Evolutionary conservation across 2,113 vertebrate species (phyloP).

Genomic region (Odobenus rosmarus): DNA sequence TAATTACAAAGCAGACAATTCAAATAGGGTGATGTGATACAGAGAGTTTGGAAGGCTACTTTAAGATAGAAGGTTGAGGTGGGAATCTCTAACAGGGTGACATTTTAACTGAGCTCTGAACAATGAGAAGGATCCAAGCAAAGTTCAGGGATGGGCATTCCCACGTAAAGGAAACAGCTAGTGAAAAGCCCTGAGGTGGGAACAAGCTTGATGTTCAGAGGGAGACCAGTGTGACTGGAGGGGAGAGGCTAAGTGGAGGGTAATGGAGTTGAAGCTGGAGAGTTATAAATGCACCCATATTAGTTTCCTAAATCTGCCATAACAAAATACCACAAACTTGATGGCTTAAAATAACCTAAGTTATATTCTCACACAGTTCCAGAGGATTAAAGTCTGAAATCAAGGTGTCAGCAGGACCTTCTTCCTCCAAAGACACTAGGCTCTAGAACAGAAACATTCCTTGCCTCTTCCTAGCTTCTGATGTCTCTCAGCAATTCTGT

Average conservation of each 20-base stretch:
- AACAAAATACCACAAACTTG: not conserved
- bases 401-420: not conserved
- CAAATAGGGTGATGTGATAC: not conserved
- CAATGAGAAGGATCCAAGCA: not conserved
- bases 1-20: slow-evolving; percentile 9
- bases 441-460: not conserved
- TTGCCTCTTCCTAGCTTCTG: not conserved
- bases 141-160: not conserved
- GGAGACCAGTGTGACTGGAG: not conserved
- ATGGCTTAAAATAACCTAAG: not conserved
- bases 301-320: not conserved
- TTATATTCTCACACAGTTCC: not conserved
- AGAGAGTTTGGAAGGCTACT: not conserved
- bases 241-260: not conserved
- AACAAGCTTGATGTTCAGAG: not conserved
- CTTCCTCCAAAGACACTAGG: not conserved
- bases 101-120: not conserved
- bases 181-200: not conserved
- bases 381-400: not conserved
- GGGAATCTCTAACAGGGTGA: not conserved
- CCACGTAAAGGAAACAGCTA: not conserved
- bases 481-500: not conserved
- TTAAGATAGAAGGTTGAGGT: not conserved
- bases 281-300: not conserved
- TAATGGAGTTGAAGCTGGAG: not conserved